Conservation (phyloP, 2,113 vertebrate genomes). For the Psittacula cyanocephala region DNA sequence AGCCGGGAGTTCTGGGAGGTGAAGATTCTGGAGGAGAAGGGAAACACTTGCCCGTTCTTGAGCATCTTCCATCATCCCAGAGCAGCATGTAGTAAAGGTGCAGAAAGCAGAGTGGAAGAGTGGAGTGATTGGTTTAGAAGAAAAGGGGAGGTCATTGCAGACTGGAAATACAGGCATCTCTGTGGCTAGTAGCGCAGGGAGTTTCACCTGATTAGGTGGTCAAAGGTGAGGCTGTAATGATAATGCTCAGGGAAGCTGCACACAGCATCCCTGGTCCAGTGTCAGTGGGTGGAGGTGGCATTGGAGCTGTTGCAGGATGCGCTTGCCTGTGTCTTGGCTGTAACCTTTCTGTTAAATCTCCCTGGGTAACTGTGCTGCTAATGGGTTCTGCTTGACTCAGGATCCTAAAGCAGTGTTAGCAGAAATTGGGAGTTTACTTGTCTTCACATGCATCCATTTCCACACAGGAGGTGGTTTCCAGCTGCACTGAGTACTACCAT, state of each 20-base stretch:
- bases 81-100: neutral
- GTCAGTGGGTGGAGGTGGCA: neutral
- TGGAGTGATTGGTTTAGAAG: neutral
- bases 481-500: neutral
- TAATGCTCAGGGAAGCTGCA: neutral
- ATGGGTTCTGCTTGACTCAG: slow-evolving; percentile 15
- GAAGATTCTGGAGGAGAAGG: neutral
- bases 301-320: neutral
- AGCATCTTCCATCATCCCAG: neutral
- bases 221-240: neutral
- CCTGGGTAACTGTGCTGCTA: neutral
- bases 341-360: neutral
- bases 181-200: neutral
- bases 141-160: neutral
- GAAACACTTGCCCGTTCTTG: accelerated
- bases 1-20: neutral
- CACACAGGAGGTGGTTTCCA: neutral
- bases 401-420: neutral
- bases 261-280: neutral
- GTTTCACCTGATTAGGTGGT: neutral
- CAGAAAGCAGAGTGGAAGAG: neutral
- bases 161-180: neutral
- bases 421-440: neutral
- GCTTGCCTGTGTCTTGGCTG: neutral
- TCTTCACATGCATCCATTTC: neutral